These are phyloP conservation scores for Sardinella longiceps DNA, from an alignment of 2,797 vertebrate species.

Conservation along the genomic window DNA sequence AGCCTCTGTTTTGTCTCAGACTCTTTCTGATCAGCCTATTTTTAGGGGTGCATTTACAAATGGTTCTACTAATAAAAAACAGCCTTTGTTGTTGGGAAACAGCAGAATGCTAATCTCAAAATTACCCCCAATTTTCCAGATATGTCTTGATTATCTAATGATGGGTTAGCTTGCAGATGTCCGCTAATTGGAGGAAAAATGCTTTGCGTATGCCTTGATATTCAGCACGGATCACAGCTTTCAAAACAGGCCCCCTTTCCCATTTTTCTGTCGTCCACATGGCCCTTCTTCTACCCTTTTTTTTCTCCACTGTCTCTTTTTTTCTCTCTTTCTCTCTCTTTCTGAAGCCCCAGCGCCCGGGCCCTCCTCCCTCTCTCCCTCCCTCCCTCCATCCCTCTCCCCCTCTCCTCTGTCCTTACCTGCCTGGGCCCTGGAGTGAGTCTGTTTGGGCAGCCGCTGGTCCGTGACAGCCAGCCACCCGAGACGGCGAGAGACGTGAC, in stretches of 20 bases:
- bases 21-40: constrained; percentile 53
- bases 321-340: neutral
- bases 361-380: neutral
- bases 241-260: neutral
- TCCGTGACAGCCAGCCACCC: neutral
- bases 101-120: constrained; percentile 71
- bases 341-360: neutral
- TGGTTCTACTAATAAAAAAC: constrained; percentile 56
- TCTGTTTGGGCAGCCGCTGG: constrained; percentile 33
- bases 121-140: constrained; percentile 68
- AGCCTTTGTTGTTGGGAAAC: constrained; percentile 62
- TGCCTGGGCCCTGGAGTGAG: neutral
- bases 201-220: constrained; percentile 55
- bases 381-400: too few relatives aligned
- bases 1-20: neutral
- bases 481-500: neutral
- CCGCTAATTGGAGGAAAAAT: constrained; percentile 55
- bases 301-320: neutral
- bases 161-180: constrained; percentile 68
- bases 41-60: constrained; percentile 63
- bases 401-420: neutral
- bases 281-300: neutral
- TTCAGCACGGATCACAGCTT: constrained; percentile 23
- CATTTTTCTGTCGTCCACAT: neutral
- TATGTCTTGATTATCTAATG: constrained; percentile 68